A percentile compares a stretch with the other conserved stretches of the same genome.
Conservation (phyloP, 2,888 invertebrate species). For the Platerodrilus igneus region DNA sequence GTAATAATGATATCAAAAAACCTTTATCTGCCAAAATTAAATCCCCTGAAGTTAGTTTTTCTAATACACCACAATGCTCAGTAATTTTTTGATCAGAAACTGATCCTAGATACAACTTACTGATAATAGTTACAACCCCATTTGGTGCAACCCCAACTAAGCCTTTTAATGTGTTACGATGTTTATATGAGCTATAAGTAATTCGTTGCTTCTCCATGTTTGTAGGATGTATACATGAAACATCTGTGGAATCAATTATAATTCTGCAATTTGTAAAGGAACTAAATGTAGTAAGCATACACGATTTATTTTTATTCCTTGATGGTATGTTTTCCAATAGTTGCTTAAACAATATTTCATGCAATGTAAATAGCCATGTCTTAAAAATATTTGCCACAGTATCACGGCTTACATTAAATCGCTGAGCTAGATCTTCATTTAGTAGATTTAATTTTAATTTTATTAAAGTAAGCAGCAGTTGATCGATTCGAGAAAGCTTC, state of each 20-base stretch:
- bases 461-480: conserved; percentile 23
- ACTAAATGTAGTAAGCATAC: conserved; percentile 22
- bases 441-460: conserved; percentile 25
- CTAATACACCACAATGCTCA: conserved; percentile 23
- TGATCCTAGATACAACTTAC: conserved; percentile 32
- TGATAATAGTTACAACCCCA: conserved; percentile 32
- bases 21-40: conserved; percentile 32
- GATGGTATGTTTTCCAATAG: conserved; percentile 25
- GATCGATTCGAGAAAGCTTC: conserved; percentile 18
- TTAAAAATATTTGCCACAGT: too few species aligned
- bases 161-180: conserved; percentile 31
- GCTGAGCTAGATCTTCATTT: conserved; percentile 23
- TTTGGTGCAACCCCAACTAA: conserved; percentile 33
- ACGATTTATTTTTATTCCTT: conserved; percentile 24
- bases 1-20: conserved; percentile 31
- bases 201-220: conserved; percentile 20
- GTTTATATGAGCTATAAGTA: conserved; percentile 30
- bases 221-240: conserved; percentile 18
- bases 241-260: conserved; percentile 25
- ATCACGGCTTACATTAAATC: conserved; percentile 23
- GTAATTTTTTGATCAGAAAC: conserved; percentile 30
- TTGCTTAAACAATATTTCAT: conserved; percentile 24
- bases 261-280: conserved; percentile 29
- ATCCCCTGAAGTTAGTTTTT: conserved; percentile 28
- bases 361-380: too few species aligned